Percentiles rank a stretch among this genome's conserved stretches.
phyloP scores from a whole-genome alignment of 2,888 invertebrate species.

The Euzetes globulus region DNA sequence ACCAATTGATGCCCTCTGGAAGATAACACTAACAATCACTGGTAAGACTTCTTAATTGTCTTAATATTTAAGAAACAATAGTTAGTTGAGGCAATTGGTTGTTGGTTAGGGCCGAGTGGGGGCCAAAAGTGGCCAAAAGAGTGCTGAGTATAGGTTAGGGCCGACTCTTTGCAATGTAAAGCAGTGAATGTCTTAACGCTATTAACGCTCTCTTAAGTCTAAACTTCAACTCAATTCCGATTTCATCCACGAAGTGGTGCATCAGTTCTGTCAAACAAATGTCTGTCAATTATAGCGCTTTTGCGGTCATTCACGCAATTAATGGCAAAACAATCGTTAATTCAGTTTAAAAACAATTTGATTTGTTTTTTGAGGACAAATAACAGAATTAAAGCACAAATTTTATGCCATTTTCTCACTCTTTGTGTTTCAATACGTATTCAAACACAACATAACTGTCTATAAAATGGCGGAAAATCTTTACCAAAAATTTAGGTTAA shows the following conservation, averaged over 20 bases:
- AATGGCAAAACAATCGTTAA: not conserved
- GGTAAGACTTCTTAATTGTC: not conserved
- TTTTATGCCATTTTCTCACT: not conserved
- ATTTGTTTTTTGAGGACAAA: no score
- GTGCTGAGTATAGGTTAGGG: not conserved
- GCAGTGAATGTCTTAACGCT: not conserved
- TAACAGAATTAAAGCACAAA: no score
- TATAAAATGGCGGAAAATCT: not conserved
- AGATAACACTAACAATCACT: not conserved
- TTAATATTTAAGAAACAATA: not conserved
- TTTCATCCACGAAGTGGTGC: slow-evolving; percentile 17
- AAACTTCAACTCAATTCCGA: not conserved
- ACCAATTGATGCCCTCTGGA: slow-evolving; percentile 21
- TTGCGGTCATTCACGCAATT: not conserved
- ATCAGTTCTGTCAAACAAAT: not conserved
- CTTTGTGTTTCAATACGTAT: not conserved
- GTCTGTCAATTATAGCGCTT: not conserved
- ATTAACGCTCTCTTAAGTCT: slow-evolving; percentile 9
- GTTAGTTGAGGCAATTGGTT: not conserved
- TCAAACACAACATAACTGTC: not conserved
- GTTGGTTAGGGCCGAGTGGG: not conserved
- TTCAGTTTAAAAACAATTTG: not conserved
- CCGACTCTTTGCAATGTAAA: not conserved
- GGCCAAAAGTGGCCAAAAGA: not conserved
- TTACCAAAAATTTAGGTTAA: no score